Evolutionary conservation across 2,797 vertebrate genomes (phyloP), one percentile per base, ranked within the genome.

Genomic region (Aphelocoma californica): DNA sequence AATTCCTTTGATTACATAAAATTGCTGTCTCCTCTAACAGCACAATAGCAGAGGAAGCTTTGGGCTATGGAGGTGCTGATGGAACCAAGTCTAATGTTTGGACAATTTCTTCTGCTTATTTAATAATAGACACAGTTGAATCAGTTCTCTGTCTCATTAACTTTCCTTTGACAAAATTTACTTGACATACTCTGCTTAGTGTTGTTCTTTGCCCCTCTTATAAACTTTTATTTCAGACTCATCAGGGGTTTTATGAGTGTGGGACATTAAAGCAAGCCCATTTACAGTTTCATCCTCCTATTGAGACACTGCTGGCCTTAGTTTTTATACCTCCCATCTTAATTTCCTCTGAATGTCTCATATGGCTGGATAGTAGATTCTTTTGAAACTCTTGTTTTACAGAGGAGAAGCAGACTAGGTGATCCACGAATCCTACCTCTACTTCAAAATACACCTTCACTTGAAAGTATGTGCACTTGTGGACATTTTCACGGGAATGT

Each of bases 51-150:
- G 48, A 93, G 73, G 88, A 88, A 92, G 60, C 64, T 78, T 54
- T 78, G 72, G 78, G 71, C 77, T 67, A 10, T 18, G 15, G 64
- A 82, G 18, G 18, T 79, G 40, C 38, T 83, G 57, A 81, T 86
- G 67, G 84, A 86, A 61, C 54, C 70, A 51, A 38, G 61, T 93
- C 44, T 91, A 45, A 79, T 74, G n/a, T 88, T 94, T 83, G 93
- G 83, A 93, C 80, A 95, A 54, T 89, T 95, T 95, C 81, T 92
- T 95, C 83, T 91, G 90, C 93, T 95, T 95, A 89, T 95, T 95
- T 94, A 90, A 56, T 81, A 92, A 87, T 77, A 85, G 91, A 94
- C 18, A 45, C 7, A 45, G 74, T 58, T 84, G 79, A 92, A 86
- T 61, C 71, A 81, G 56, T 82, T 85, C 69, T 90, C 73, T 86